These are phyloP conservation scores for Drosophila persimilis DNA, from an alignment of 1,140 invertebrate genomes.

Conservation along the genomic window DNA sequence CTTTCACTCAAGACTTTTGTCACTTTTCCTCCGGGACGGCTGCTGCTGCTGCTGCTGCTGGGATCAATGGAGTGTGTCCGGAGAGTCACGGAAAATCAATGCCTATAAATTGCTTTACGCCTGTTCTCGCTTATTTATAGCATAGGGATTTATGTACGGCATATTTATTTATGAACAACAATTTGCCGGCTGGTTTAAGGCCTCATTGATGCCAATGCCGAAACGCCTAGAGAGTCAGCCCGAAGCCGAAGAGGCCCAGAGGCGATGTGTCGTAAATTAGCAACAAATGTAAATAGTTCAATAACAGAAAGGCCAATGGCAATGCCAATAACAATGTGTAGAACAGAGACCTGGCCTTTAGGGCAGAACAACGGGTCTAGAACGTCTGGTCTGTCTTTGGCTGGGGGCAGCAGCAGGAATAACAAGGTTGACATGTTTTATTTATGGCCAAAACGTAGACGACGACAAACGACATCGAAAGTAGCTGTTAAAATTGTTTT, in stretches of 20 bases:
- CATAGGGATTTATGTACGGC: conserved; percentile 65
- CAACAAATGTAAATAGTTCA: conserved; percentile 82
- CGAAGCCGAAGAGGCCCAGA: no score
- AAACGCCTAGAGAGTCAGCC: conserved; percentile 1
- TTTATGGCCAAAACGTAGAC: conserved; percentile 75
- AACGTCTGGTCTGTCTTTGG: conserved; percentile 52
- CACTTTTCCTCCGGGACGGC: conserved; percentile 34
- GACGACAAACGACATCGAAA: conserved; percentile 64
- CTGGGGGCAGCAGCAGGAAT: conserved; percentile 59
- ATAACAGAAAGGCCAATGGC: conserved; percentile 61
- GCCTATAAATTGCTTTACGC: conserved; percentile 64
- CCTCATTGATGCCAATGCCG: conserved; percentile 41
- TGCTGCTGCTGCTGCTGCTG: background rate
- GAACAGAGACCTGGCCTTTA: conserved; percentile 48
- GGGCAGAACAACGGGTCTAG: conserved; percentile 4
- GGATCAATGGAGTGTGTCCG: conserved; percentile 2
- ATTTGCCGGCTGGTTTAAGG: conserved; percentile 75
- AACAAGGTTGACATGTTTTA: conserved; percentile 80
- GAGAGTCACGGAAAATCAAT: conserved; percentile 58
- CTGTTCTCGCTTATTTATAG: conserved; percentile 63
- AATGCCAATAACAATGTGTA: conserved; percentile 42
- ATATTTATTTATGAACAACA: conserved; percentile 80
- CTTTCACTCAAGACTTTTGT: conserved; percentile 54
- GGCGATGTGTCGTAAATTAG: conserved; percentile 65
- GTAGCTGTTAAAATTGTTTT: conserved; percentile 81